phyloP scores from a whole-genome alignment of 2,113 vertebrate species.

The Elanus axillaris region DNA sequence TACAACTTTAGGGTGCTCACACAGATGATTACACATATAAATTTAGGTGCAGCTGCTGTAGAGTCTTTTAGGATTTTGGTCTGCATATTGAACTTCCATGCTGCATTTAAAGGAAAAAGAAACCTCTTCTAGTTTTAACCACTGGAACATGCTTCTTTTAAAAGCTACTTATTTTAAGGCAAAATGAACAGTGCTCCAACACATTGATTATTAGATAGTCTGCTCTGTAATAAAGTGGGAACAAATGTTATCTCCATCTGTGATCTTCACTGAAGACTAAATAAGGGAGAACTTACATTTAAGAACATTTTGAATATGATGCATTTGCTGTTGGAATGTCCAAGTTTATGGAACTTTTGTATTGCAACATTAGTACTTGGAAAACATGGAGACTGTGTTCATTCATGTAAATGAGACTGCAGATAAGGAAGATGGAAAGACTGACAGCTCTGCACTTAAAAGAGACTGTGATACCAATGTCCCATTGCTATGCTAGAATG shows the following conservation, averaged over 20 bases:
- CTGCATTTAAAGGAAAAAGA: neutral
- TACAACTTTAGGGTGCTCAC: neutral
- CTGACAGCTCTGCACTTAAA: neutral
- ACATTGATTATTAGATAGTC: neutral
- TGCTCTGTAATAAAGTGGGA: neutral
- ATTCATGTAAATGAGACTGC: neutral
- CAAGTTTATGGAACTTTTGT: neutral
- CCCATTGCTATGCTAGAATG: neutral
- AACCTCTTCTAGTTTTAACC: neutral
- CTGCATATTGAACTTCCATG: neutral
- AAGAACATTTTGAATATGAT: neutral
- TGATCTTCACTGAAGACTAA: neutral
- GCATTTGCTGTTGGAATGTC: neutral
- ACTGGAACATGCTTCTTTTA: neutral
- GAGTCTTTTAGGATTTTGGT: neutral
- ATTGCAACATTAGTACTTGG: neutral
- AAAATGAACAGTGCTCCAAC: slow-evolving; percentile 29
- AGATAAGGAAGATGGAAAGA: neutral
- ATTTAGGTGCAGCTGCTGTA: neutral
- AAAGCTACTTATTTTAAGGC: slow-evolving; percentile 5
- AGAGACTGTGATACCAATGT: neutral
- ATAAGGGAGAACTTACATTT: neutral
- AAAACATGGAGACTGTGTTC: neutral
- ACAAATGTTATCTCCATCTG: slow-evolving; percentile 48
- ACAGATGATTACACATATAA: neutral